A percentile compares a stretch with the other conserved stretches of the same genome.
Evolutionary conservation across 2,113 vertebrate genomes (phyloP).

Genomic region (Pluvialis apricaria): DNA sequence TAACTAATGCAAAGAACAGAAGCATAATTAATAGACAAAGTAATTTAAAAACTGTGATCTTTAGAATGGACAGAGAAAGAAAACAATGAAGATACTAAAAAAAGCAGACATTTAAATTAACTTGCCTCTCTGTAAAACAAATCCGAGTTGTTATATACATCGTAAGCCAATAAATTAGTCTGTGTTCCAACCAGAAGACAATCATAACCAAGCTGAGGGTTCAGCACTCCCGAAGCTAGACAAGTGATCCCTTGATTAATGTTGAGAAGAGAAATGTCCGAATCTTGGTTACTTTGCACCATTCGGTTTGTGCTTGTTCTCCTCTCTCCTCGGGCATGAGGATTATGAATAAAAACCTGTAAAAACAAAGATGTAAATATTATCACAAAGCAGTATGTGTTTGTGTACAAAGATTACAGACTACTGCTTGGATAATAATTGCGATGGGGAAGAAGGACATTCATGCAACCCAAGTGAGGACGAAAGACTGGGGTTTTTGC

Average conservation of each 20-base stretch:
- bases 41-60: not conserved
- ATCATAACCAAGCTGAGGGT: slow-evolving; percentile 81
- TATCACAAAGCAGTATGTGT: not conserved
- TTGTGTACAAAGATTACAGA: not conserved
- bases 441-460: fast-evolving
- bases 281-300: slow-evolving; percentile 85
- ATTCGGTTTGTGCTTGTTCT: slow-evolving; percentile 75
- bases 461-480: not conserved
- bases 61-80: not conserved
- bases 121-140: slow-evolving; percentile 94
- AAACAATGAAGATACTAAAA: not conserved
- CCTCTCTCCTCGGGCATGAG: slow-evolving; percentile 83
- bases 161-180: slow-evolving; percentile 92
- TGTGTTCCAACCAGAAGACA: slow-evolving; percentile 91
- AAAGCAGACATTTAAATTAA: not conserved
- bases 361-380: not conserved
- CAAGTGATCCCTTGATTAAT: slow-evolving; percentile 95
- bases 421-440: not conserved
- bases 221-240: slow-evolving; percentile 83
- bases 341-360: slow-evolving; percentile 97
- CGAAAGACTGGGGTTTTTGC: not conserved
- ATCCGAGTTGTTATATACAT: slow-evolving; percentile 93
- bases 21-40: not conserved
- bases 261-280: slow-evolving; percentile 91
- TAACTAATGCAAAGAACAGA: not conserved